These are phyloP conservation scores for Salminus brasiliensis DNA, from an alignment of 2,113 vertebrate genomes.

Conservation along the genomic window DNA sequence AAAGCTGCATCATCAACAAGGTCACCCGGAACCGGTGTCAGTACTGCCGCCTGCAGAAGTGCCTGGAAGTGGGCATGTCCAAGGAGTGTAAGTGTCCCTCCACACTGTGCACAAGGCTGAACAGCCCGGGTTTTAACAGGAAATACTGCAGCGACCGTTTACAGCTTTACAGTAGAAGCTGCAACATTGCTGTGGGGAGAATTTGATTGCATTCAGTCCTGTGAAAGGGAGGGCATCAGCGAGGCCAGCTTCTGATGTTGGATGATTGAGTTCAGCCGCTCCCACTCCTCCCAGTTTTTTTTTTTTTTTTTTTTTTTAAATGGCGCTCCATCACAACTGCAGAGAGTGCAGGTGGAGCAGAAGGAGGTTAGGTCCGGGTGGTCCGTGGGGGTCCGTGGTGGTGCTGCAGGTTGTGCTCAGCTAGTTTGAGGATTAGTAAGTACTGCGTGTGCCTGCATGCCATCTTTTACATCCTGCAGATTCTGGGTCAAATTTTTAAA, in stretches of 20 bases:
- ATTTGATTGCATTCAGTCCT: no score
- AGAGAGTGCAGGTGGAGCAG: no score
- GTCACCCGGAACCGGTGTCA: slow-evolving; percentile 96
- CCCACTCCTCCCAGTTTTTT: neutral
- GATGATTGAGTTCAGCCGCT: neutral
- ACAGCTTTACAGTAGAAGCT: no score
- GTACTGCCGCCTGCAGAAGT: slow-evolving; percentile 95
- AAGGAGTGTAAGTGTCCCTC: slow-evolving; percentile 90
- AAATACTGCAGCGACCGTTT: no score
- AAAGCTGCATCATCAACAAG: slow-evolving; percentile 95
- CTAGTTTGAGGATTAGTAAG: no score
- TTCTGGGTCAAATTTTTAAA: neutral
- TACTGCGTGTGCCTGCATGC: neutral
- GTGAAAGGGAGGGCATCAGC: neutral
- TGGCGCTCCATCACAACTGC: no score
- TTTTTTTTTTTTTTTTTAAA: no score
- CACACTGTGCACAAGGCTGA: no score
- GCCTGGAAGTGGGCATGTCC: slow-evolving; percentile 96
- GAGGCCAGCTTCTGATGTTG: neutral
- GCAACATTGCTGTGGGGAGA: no score
- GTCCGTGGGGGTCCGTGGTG: no score
- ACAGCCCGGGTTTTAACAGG: no score
- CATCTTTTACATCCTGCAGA: neutral
- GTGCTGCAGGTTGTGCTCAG: neutral
- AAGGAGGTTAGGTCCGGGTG: no score